A percentile compares a stretch with the other conserved stretches of the same genome.
phyloP scores from a whole-genome alignment of 2,113 vertebrate species.

The Carettochelys insculpta region DNA sequence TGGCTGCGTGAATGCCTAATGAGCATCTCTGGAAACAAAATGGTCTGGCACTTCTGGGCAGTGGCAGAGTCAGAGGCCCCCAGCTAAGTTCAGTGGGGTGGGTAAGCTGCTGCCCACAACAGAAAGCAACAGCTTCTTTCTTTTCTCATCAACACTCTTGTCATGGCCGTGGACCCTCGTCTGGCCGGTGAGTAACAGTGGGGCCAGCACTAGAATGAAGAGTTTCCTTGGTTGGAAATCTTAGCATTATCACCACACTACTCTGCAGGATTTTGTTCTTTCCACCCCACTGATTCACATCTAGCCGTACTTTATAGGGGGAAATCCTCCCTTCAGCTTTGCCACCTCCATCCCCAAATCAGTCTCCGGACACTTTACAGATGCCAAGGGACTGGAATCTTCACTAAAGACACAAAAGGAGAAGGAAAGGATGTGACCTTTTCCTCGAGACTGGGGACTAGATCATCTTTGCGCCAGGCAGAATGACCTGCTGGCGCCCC shows the following conservation, averaged over 20 bases:
- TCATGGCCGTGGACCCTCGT: fast-evolving
- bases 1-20: fast-evolving
- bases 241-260: neutral
- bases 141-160: fast-evolving
- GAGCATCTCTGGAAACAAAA: fast-evolving
- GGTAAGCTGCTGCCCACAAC: fast-evolving
- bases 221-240: neutral
- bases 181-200: neutral
- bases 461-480: neutral
- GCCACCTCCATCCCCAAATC: neutral
- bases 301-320: neutral
- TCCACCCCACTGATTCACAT: neutral
- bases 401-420: neutral
- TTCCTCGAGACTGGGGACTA: neutral
- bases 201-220: neutral
- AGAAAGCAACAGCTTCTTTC: neutral
- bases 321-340: neutral
- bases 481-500: neutral
- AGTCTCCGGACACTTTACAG: fast-evolving
- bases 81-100: neutral
- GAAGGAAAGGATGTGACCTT: neutral
- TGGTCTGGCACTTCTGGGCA: neutral
- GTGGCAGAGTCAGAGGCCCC: fast-evolving
- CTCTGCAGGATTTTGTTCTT: neutral
- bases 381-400: neutral